Evolutionary conservation across 2,797 vertebrate species (phyloP), one percentile per base, ranked within the genome.

Genomic region (Hydrolagus colliei): DNA sequence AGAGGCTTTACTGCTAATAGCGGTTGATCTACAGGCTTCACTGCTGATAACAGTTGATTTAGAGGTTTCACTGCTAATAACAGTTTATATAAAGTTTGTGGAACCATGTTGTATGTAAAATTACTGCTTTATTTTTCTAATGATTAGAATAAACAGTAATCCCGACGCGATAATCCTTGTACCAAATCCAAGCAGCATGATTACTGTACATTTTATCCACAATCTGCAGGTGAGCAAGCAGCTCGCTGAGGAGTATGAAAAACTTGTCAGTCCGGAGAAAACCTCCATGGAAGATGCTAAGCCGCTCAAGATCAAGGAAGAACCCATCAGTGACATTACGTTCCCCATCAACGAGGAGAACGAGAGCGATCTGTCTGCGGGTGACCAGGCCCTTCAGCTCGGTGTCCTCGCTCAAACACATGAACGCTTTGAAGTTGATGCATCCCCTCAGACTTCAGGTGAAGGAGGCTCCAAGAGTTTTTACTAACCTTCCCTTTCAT

Each of bases 201-300:
- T 6, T 6, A 52, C 41, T 82, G 2, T 20, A 0, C 85, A 89
- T 87, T 85, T 88, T 88, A 88, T 87, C 87, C 67, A 87, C 91
- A 99, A 88, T 87, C 87, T 71, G 87, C 91, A 99, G 98, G 95
- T 98, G 88, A 97, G 97, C 91, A 98, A 96, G 89, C 97, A 98
- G 87, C 96, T 99, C 41, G 96, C 97, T 0, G 97, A 98, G 88
- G 97, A 99, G 74, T 99, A 99, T 0, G 97, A 99, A 88, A 95
- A 95, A 87, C 94, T 99, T 86, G 96, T 99, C 87, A 98, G 99
- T 88, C 98, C 98, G 32, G 97, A 99, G 91, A 98, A 97, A 88
- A 95, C 95, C 16, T 75, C 52, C 88, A 90, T 95, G 73, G 98
- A 99, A 88, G 98, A 99, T 89, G 94, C 95, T 10, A 98, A 98